A percentile compares a stretch with the other conserved stretches of the same genome.
Evolutionary conservation across 2,888 invertebrate species (phyloP).

Genomic region (Agonum fuliginosum): DNA sequence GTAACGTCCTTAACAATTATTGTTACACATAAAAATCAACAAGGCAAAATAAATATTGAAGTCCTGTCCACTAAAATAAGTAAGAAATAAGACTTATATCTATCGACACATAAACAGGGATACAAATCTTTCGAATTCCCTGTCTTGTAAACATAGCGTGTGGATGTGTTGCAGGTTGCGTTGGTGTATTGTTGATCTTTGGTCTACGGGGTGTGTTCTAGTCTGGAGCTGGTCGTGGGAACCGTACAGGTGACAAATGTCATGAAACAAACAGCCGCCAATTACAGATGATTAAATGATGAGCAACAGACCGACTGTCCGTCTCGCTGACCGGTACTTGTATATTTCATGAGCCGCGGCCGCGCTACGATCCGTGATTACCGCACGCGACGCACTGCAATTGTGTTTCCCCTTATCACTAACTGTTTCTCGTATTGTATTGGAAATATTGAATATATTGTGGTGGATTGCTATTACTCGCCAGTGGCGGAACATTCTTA

Average conservation of each 20-base stretch:
- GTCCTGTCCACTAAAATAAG: too few species aligned
- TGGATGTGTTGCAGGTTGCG: background rate
- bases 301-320: conserved; percentile 1
- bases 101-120: too few species aligned
- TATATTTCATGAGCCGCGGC: background rate
- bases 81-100: too few species aligned
- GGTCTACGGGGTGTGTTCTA: background rate
- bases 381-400: conserved; percentile 11
- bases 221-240: conserved; percentile 42
- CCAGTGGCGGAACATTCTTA: background rate
- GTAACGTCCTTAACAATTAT: too few species aligned
- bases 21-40: too few species aligned
- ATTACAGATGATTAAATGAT: conserved; percentile 57
- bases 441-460: conserved; percentile 29
- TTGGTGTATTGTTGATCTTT: conserved; percentile 28
- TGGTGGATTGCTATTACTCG: background rate
- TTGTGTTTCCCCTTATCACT: background rate
- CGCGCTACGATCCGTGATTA: conserved; percentile 43
- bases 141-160: background rate
- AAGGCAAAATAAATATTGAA: too few species aligned
- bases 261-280: conserved; percentile 57
- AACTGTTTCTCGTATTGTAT: background rate
- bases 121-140: too few species aligned
- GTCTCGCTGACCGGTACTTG: background rate
- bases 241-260: conserved; percentile 47